These are phyloP conservation scores for Hippocampus mohnikei DNA, from an alignment of 2,113 vertebrate species.

Conservation along the genomic window DNA sequence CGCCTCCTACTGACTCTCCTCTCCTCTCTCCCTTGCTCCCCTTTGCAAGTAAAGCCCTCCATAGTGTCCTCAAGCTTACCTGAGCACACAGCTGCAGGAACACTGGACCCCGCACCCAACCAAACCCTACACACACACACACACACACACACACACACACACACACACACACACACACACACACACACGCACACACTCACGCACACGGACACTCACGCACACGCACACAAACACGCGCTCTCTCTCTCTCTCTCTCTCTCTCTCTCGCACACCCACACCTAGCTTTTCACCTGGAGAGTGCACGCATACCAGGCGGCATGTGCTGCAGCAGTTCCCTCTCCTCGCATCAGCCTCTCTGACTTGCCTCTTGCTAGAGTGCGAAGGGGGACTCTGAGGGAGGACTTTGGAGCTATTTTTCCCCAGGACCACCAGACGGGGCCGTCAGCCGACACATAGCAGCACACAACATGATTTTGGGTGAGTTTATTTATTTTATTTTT, in stretches of 20 bases:
- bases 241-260: slow-evolving; percentile 2
- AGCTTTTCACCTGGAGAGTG: slow-evolving; percentile 73
- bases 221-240: neutral
- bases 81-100: slow-evolving; percentile 71
- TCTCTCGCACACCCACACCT: slow-evolving; percentile 23
- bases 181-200: neutral
- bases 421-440: slow-evolving; percentile 38
- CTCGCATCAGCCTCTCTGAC: slow-evolving; percentile 66
- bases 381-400: slow-evolving; percentile 52
- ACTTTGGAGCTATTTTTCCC: slow-evolving; percentile 62
- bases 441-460: slow-evolving; percentile 41
- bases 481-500: slow-evolving; percentile 41
- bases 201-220: neutral
- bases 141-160: neutral
- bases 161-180: too few relatives aligned
- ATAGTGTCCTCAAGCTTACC: slow-evolving; percentile 70
- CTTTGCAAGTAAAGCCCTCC: slow-evolving; percentile 38
- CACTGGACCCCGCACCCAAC: slow-evolving; percentile 45
- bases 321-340: slow-evolving; percentile 56
- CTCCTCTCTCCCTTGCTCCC: slow-evolving; percentile 22
- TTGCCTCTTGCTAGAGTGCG: slow-evolving; percentile 59
- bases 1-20: slow-evolving; percentile 30
- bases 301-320: slow-evolving; percentile 60
- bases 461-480: slow-evolving; percentile 76
- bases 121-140: slow-evolving; percentile 10